Base-by-base conservation (phyloP, 2,888 invertebrate species). In the Noctuana brunneofusca region DNA sequence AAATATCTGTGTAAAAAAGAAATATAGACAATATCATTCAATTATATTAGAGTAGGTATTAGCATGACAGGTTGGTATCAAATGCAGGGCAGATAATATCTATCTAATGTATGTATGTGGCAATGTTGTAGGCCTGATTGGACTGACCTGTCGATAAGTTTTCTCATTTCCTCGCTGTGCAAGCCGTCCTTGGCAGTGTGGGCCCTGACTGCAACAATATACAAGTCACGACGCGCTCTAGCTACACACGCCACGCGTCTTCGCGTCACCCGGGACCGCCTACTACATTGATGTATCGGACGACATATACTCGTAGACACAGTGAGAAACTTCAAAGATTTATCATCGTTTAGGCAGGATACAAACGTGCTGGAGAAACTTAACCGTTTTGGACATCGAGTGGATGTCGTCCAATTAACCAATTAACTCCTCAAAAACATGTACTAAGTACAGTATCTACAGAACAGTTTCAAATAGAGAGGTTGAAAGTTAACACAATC, bases 121-220 rank as follows among this genome's bases (percentile, higher is more conserved):
- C 66, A 63, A 68, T 71, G 66, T 70, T 75, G 6, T 72, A 66
- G 77, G 79, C 73, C 83, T 80, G 71, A 69, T 63, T 65, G 74
- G 86, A 96, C 95, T 96, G 95, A 97, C 97, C 97, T 97, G 95
- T 97, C 97, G 93, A 97, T 96, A 93, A 97, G 96, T 95, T 97
- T 97, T 93, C 97, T 96, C 96, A 97, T 97, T 95, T 97, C 97
- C 94, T 97, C 97, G 93, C 96, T 96, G 93, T 96, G 95, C 95
- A 96, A 95, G 93, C 96, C 96, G 95, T 97, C 97, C 96, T 97
- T 97, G 93, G 92, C 92, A 86, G 92, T 93, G 86, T 94, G 94
- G 86, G 93, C 93, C 90, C 94, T 93, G 86, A 93, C 94, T 92
- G 93, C 87, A 92, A 92, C 89, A 91, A 92, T 87, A 89, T 83